These are phyloP conservation scores for Lichenostomus cassidix DNA, from an alignment of 2,113 vertebrate species.

Conservation along the genomic window DNA sequence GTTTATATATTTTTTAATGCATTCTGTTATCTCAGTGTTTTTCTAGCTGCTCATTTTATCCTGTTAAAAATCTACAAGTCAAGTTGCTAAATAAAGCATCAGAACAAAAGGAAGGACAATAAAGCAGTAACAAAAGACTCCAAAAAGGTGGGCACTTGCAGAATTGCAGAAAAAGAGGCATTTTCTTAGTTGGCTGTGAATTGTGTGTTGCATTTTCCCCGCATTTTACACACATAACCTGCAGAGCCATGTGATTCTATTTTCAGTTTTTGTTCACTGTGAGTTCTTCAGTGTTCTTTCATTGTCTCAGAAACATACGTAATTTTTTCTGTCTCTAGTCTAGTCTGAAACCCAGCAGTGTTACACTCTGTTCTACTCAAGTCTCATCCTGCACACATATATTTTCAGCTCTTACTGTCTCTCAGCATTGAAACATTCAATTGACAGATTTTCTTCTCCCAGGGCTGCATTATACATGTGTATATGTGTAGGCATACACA, in stretches of 20 bases:
- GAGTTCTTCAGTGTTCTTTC: background rate
- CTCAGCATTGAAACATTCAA: background rate
- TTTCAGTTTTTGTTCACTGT: background rate
- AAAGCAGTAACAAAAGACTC: background rate
- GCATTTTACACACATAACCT: background rate
- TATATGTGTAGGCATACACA: background rate
- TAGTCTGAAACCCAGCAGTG: background rate
- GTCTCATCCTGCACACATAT: background rate
- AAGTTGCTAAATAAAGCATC: background rate
- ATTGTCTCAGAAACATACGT: background rate
- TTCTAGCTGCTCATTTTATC: background rate
- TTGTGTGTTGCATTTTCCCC: fast-evolving
- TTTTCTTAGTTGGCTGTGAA: background rate
- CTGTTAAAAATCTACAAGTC: background rate
- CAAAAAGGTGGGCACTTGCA: background rate
- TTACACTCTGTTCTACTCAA: background rate
- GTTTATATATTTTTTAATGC: background rate
- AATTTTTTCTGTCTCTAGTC: background rate
- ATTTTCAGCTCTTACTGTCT: background rate
- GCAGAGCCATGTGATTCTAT: background rate
- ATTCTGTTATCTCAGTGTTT: background rate
- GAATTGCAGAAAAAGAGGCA: background rate
- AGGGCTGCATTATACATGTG: background rate
- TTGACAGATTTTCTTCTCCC: background rate
- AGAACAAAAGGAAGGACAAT: background rate